These are phyloP conservation scores for Drosophila ohnishii DNA, from an alignment of 1,140 invertebrate genomes.

Conservation along the genomic window DNA sequence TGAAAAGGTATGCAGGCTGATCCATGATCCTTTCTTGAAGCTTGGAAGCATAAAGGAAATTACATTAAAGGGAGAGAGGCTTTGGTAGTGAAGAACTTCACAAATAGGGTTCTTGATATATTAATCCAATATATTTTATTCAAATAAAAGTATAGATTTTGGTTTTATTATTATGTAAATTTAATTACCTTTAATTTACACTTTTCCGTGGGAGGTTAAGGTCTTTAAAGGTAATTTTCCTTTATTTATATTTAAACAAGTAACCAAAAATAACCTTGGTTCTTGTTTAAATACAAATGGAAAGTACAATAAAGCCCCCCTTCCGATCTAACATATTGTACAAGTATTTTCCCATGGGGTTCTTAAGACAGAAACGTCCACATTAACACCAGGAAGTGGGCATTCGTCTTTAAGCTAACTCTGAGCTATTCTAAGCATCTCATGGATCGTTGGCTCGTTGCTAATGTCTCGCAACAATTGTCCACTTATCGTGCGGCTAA, in stretches of 20 bases:
- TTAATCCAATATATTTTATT: not conserved
- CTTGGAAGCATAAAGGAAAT: not conserved
- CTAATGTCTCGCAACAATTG: slow-evolving; percentile 56
- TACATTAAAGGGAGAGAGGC: not conserved
- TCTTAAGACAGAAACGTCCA: slow-evolving; percentile 1
- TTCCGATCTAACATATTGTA: not conserved
- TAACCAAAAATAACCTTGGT: not conserved
- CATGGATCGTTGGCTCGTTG: slow-evolving; percentile 32
- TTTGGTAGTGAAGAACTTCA: not conserved
- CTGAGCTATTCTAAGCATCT: slow-evolving; percentile 30
- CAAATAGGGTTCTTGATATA: not conserved
- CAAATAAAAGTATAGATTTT: not conserved
- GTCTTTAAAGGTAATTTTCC: not conserved
- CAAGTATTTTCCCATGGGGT: slow-evolving; percentile 15
- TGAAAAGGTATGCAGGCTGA: not conserved
- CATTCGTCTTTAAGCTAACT: slow-evolving; percentile 19
- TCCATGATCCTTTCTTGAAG: not conserved
- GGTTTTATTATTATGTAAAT: not conserved
- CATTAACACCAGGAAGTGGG: slow-evolving; percentile 38
- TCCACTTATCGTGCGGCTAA: slow-evolving; percentile 66
- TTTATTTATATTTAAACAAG: not conserved
- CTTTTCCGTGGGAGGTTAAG: not conserved
- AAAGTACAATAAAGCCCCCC: not conserved
- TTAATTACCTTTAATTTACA: not conserved
- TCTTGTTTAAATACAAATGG: not conserved